Evolutionary conservation across 1,140 invertebrate genomes (phyloP).

Genomic region (Caerostris darwini): DNA sequence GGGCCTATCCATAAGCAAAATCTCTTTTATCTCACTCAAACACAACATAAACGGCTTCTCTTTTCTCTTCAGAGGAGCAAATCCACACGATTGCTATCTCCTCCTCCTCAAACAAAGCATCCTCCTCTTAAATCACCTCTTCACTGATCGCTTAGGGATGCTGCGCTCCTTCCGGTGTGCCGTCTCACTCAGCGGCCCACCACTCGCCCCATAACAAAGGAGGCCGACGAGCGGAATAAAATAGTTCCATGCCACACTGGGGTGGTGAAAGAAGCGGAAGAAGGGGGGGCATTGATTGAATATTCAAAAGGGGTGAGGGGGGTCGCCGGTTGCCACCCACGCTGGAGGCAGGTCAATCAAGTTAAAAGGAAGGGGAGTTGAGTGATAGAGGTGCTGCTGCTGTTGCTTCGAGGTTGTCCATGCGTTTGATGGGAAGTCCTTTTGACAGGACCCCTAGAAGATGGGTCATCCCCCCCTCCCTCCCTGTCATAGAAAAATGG

Average conservation of each 20-base stretch:
- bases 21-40: background rate
- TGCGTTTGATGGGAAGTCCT: slow-evolving; percentile 9
- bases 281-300: slow-evolving; percentile 39
- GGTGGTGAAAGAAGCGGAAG: background rate
- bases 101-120: background rate
- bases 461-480: background rate
- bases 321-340: slow-evolving; percentile 28
- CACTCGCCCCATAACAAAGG: slow-evolving; percentile 53
- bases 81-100: background rate
- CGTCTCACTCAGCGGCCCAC: slow-evolving; percentile 32
- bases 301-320: slow-evolving; percentile 5
- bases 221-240: slow-evolving; percentile 47
- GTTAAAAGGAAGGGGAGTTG: slow-evolving; percentile 8
- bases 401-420: slow-evolving; percentile 10
- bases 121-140: slow-evolving; percentile 39
- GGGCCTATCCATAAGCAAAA: background rate
- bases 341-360: slow-evolving; percentile 51
- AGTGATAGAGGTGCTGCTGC: background rate
- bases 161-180: background rate
- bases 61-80: background rate
- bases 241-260: slow-evolving; percentile 22
- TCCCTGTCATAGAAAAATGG: background rate
- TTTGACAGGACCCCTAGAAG: background rate
- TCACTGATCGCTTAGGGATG: background rate
- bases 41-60: background rate